phyloP scores from a whole-genome alignment of 1,140 invertebrate genomes.

The Bilobella aurantiaca region DNA sequence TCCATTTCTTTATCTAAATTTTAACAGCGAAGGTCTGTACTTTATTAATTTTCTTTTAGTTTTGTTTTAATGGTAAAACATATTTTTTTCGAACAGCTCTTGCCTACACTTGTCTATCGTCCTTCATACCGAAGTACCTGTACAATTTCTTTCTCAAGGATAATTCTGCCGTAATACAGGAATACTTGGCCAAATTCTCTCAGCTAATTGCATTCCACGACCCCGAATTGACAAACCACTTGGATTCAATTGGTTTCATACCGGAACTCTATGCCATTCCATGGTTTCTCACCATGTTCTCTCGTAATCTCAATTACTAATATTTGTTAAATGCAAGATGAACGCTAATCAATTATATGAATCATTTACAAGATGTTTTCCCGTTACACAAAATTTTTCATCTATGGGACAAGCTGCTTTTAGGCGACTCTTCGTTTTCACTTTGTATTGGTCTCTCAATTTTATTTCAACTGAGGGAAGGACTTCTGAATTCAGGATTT shows the following conservation, averaged over 20 bases:
- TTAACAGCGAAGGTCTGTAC: conserved; percentile 80
- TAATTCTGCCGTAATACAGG: conserved; percentile 92
- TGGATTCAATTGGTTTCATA: conserved; percentile 86
- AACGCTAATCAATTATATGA: too few species aligned
- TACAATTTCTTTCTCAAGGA: conserved; percentile 98
- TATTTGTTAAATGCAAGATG: too few species aligned
- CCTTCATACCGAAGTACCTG: conserved; percentile 92
- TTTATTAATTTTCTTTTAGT: neutral
- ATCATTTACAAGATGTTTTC: conserved; percentile 70
- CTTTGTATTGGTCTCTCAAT: conserved; percentile 90
- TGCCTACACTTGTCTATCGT: conserved; percentile 84
- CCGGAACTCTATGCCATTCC: conserved; percentile 99
- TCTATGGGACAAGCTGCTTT: conserved; percentile 90
- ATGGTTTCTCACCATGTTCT: conserved; percentile 99
- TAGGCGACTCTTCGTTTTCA: conserved; percentile 88
- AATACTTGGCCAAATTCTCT: conserved; percentile 93
- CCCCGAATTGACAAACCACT: conserved; percentile 79
- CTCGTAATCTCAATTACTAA: too few species aligned
- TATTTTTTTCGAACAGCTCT: conserved; percentile 55
- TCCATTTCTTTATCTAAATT: conserved; percentile 92
- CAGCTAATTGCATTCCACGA: conserved; percentile 94
- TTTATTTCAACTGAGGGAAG: conserved; percentile 72
- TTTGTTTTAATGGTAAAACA: neutral
- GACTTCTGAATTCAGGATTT: conserved; percentile 77
- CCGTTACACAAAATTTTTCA: conserved; percentile 96